These are phyloP conservation scores for Odontesthes bonariensis DNA, from an alignment of 2,113 vertebrate species.

Conservation along the genomic window DNA sequence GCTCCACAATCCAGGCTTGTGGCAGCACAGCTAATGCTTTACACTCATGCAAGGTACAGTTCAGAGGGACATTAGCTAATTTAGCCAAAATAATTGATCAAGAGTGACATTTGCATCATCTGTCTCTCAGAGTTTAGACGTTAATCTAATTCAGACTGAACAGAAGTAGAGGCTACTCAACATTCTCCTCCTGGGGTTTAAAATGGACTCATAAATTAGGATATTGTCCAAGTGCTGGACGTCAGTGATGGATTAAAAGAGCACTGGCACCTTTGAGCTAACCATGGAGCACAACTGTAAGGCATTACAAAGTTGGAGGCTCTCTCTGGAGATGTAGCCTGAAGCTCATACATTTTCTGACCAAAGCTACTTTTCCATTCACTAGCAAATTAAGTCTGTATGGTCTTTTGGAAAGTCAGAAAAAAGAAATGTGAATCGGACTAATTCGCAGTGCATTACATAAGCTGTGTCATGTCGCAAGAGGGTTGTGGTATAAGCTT, in stretches of 20 bases:
- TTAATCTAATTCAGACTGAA: constrained; percentile 55
- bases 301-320: too few relatives aligned
- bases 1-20: background rate
- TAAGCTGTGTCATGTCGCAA: too few relatives aligned
- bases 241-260: constrained; percentile 41
- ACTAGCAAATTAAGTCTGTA: too few relatives aligned
- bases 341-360: too few relatives aligned
- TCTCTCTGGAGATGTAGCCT: too few relatives aligned
- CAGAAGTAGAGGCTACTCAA: constrained; percentile 22
- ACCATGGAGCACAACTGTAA: too few relatives aligned
- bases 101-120: constrained; percentile 59
- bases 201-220: constrained; percentile 59
- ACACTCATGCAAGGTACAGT: constrained; percentile 31
- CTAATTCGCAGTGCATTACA: too few relatives aligned
- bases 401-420: too few relatives aligned
- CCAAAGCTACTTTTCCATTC: too few relatives aligned
- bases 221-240: constrained; percentile 18
- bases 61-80: constrained; percentile 71
- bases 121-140: constrained; percentile 62
- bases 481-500: too few relatives aligned
- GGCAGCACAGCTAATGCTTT: constrained; percentile 13
- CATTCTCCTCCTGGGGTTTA: constrained; percentile 21
- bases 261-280: constrained; percentile 23
- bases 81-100: constrained; percentile 66
- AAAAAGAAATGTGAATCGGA: too few relatives aligned